Percentiles rank a stretch among this genome's conserved stretches.
phyloP scores from a whole-genome alignment of 1,140 invertebrate genomes.

The Papilio glaucus region DNA sequence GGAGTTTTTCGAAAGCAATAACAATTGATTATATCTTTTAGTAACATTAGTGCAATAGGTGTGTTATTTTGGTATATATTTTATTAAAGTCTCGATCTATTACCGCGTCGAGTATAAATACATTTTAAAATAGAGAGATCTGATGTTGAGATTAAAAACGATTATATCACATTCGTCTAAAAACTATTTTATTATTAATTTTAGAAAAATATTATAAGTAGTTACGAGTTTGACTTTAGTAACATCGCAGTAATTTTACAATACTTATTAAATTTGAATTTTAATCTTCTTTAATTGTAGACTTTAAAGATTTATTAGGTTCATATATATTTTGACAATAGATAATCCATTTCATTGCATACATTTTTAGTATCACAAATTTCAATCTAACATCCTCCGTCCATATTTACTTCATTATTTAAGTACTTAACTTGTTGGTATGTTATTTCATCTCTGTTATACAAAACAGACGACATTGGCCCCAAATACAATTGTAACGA shows the following conservation, averaged over 20 bases:
- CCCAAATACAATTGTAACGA: background rate
- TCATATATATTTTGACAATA: background rate
- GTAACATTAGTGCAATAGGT: conserved; percentile 77
- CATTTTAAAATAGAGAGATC: conserved; percentile 61
- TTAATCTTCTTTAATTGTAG: background rate
- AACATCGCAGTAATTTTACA: conserved; percentile 36
- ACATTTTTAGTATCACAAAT: conserved; percentile 26
- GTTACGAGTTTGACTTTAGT: conserved; percentile 34
- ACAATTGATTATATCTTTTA: conserved; percentile 62
- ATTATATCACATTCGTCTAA: conserved; percentile 56
- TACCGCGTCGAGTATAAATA: conserved; percentile 5
- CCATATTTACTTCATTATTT: conserved; percentile 72
- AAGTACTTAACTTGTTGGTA: conserved; percentile 79
- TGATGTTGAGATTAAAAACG: conserved; percentile 79
- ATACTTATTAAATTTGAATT: conserved; percentile 40
- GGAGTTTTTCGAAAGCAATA: conserved; percentile 68
- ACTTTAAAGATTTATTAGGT: background rate
- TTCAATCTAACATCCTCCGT: conserved; percentile 73
- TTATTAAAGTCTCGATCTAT: conserved; percentile 66
- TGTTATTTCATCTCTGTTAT: conserved; percentile 46
- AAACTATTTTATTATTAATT: conserved; percentile 47
- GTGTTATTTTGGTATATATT: conserved; percentile 77
- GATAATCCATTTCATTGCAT: background rate
- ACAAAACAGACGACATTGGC: background rate
- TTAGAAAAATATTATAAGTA: conserved; percentile 14